Base-by-base conservation (phyloP, 2,888 invertebrate genomes). In the Mythimna pallens region DNA sequence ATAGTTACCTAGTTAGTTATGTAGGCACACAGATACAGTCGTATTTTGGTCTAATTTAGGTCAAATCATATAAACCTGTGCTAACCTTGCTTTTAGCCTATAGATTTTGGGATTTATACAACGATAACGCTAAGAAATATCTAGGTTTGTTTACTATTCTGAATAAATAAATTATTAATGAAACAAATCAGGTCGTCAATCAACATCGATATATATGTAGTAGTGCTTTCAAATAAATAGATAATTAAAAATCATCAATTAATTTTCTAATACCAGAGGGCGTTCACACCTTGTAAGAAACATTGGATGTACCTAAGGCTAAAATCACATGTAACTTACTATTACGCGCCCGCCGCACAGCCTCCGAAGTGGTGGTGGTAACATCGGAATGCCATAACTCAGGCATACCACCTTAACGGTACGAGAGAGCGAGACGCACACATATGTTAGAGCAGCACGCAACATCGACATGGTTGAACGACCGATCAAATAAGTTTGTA, bases 401-500 rank as follows among this genome's bases (percentile, higher is more conserved):
- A 93, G 93, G 92, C 93, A 93, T 93, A 95, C 94, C 92, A 94
- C 94, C 91, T 94, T 95, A 96, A 96, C 96, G 95, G 95, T 95
- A 93, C 92, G 95, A 86, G 91, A 62, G 92, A 95, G 83, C 71
- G 93, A 87, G 95, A 94, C 88, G 83, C 82, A 84, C 83, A 82
- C 88, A 92, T 88, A 80, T 70, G 89, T 73, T 80, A 79, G 91
- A 94, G 81, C 78, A 90, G 86, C 91, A 92, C 77, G 86, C 84
- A 86, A 83, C 83, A 88, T 86, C 92, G 94, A 93, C 93, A 94
- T 94, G 95, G 96, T 96, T 96, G 95, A 96, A 96, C 95, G 96
- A 95, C 96, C 96, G 95, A 95, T 96, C 96, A 96, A 95, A 96
- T 95, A 95, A 95, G 95, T 95, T 95, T 93, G 94, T 95, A 93